Evolutionary conservation across 2,888 invertebrate genomes (phyloP), one percentile per base, ranked within the genome.

Genomic region (Pseudeuparius sepicola): DNA sequence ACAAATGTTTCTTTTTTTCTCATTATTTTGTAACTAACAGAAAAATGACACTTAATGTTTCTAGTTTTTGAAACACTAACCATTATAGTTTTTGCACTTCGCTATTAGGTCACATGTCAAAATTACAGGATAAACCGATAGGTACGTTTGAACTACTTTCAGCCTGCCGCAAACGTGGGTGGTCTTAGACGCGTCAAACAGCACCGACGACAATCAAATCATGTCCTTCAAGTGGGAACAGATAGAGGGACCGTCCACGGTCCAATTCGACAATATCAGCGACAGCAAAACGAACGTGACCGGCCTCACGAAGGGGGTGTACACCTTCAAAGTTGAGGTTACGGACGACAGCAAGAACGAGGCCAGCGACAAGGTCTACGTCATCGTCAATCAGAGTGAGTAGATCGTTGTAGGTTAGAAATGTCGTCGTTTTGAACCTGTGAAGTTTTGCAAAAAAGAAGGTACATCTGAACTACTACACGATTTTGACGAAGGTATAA

Each of bases 351-450:
- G 82, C 51, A 84, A 82, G 31, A 85, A 88, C 52, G 75, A 76
- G n/a, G 83, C 81, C 25, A 70, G 70, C 7, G 80, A 79, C 57
- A 71, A 67, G 32, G 75, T 84, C 25, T 74, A 72, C 53, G 69
- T 90, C 27, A 81, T 77, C 40, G 86, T 90, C 7, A 80, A 84
- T 35, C 89, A 90, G 65, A 86, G 87, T 87, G 68, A 71, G 78
- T 65, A 40, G 40, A 40, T 49, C 34, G 47, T 51, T 52, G 24
- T 58, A 88, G 90, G 86, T 60, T n/a, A n/a, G n/a, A n/a, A 79
- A 81, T n/a, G n/a, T n/a, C n/a, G n/a, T n/a, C n/a, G n/a, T n/a
- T n/a, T n/a, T n/a, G n/a, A n/a, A n/a, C n/a, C n/a, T n/a, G n/a
- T n/a, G n/a, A n/a, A n/a, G n/a, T n/a, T n/a, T n/a, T n/a, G n/a